Evolutionary conservation across 2,888 invertebrate genomes (phyloP).

Genomic region (Dione vanillae): DNA sequence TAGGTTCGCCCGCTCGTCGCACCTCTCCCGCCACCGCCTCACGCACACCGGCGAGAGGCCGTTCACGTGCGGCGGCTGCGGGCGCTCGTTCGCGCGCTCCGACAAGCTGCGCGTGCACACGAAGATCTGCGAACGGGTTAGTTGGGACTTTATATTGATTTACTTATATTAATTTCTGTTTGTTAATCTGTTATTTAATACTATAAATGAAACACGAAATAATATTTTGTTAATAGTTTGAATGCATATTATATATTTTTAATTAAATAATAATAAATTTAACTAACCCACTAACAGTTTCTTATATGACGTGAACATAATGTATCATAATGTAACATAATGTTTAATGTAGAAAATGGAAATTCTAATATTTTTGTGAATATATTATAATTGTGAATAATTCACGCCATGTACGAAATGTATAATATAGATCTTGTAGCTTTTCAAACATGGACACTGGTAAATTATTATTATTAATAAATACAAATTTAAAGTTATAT

Average conservation of each 20-base stretch:
- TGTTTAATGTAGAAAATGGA: too few species aligned
- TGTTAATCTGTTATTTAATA: too few species aligned
- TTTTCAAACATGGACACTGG: constrained; percentile 16
- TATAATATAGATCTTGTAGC: constrained; percentile 12
- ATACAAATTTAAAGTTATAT: not conserved
- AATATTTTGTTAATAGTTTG: too few species aligned
- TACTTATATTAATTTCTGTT: too few species aligned
- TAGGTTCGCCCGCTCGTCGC: constrained; percentile 88
- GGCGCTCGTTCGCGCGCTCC: constrained; percentile 88
- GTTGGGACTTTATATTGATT: not conserved
- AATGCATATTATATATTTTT: too few species aligned
- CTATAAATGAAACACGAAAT: too few species aligned
- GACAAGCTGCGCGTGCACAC: constrained; percentile 89
- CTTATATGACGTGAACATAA: not conserved
- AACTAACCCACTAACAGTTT: not conserved
- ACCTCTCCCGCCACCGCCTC: constrained; percentile 87
- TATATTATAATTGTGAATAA: not conserved
- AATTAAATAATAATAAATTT: not conserved
- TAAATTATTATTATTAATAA: constrained; percentile 5
- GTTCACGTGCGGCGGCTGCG: constrained; percentile 87
- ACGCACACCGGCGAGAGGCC: constrained; percentile 90
- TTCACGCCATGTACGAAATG: not conserved
- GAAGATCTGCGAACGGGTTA: constrained; percentile 82
- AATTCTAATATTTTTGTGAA: too few species aligned
- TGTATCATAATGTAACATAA: too few species aligned